These are phyloP conservation scores for Phainopepla nitens DNA, from an alignment of 2,113 vertebrate genomes.

Conservation along the genomic window DNA sequence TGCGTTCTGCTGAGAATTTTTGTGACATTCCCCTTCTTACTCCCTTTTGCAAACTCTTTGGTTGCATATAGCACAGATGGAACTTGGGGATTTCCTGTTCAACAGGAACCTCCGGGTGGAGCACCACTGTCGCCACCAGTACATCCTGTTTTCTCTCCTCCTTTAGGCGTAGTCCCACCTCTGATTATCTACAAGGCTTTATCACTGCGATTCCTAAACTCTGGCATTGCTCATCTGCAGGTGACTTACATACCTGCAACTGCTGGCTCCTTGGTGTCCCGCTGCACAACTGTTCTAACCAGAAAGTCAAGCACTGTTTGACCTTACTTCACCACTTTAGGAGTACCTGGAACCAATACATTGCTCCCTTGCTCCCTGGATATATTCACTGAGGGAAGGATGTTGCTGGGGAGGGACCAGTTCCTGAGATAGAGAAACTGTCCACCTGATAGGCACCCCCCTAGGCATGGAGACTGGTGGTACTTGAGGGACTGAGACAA, in stretches of 20 bases:
- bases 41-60: background rate
- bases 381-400: background rate
- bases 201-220: conserved; percentile 20
- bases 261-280: background rate
- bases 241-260: background rate
- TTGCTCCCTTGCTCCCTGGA: background rate
- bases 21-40: background rate
- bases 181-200: conserved; percentile 38
- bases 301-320: conserved; percentile 10
- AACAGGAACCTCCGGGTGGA: conserved; percentile 14
- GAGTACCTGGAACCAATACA: background rate
- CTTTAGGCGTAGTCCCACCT: conserved; percentile 31
- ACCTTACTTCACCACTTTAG: background rate
- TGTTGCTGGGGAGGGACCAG: background rate
- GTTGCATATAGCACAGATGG: background rate
- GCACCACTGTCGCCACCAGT: background rate
- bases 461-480: background rate
- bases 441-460: background rate
- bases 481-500: background rate
- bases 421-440: background rate
- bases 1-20: background rate
- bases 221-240: conserved; percentile 2
- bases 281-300: background rate
- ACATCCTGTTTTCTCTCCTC: conserved; percentile 36
- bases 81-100: background rate